Base-by-base conservation (phyloP, 1,140 invertebrate species). In the Calliopsis andreniformis region DNA sequence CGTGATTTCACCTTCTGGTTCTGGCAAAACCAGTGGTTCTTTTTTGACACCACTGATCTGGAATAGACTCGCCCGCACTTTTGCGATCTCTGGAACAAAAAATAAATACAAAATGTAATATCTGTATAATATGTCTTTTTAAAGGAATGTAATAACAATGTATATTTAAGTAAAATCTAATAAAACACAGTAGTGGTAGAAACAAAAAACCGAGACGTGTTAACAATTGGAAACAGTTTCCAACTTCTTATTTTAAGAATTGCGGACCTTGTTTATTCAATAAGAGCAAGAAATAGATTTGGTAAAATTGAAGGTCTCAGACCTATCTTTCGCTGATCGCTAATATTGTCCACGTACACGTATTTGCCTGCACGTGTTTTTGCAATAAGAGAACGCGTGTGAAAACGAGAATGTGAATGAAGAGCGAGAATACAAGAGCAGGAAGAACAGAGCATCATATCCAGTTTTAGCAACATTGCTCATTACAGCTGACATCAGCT, bases 1-100 rank as follows among this genome's bases (percentile, higher is more conserved):
- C 72, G 97, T 96, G 82, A 97, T 94, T 85, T 97, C 95, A 51
- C 99, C 99, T 79, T 97, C 95, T 53, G 97, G 94, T 86, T 99
- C 98, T 87, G 99, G 99, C 87, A 99, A 93, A 70, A 96, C 93
- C 56, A 99, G 94, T 35, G 98, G 97, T 90, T 99, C 97, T 90
- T 98, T 98, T 92, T 97, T 97, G 35, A 97, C 96, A 73, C 98
- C 98, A 94, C 98, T 98, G 92, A 99, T 98, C 95, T 99, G 98
- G 94, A 99, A 99, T 91, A 99, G 94, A 91, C 96, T 97, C 78
- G 98, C 96, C 89, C 99, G 95, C 67, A 99, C 98, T 94, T 98
- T 98, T 91, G 97, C 97, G 87, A 99, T 99, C 96, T 99, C 99
- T 99, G 96, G 67, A 97, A 96, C 73, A 76, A 7, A 59, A 59